phyloP scores from a whole-genome alignment of 2,888 invertebrate genomes.

The Belgica antarctica region DNA sequence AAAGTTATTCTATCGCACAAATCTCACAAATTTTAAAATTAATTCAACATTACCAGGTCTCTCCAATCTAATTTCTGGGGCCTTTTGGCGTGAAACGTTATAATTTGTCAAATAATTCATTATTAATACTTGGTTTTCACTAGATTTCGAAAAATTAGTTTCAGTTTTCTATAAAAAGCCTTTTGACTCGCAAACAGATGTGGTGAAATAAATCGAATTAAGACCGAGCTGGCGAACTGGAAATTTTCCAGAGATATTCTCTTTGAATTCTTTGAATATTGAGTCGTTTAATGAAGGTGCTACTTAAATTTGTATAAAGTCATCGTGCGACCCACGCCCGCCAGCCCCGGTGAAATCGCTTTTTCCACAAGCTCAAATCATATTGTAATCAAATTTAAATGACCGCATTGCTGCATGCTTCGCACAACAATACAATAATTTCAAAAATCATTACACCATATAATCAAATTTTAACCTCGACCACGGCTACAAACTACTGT shows the following conservation, averaged over 20 bases:
- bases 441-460: slow-evolving; percentile 39
- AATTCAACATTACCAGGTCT: too few species aligned
- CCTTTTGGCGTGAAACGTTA: slow-evolving; percentile 2
- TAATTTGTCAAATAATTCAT: slow-evolving; percentile 26
- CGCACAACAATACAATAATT: slow-evolving; percentile 26
- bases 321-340: too few species aligned
- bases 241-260: slow-evolving; percentile 5
- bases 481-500: slow-evolving; percentile 7
- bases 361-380: neutral
- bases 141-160: neutral
- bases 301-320: too few species aligned
- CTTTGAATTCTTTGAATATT: too few species aligned
- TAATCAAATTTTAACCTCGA: slow-evolving; percentile 37
- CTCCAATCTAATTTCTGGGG: too few species aligned
- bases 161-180: neutral
- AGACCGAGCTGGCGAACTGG: neutral
- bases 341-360: neutral
- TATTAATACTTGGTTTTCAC: slow-evolving; percentile 23
- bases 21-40: too few species aligned
- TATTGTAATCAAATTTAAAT: slow-evolving; percentile 28
- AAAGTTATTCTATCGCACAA: too few species aligned
- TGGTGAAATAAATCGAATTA: slow-evolving; percentile 14
- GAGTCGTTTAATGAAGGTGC: too few species aligned
- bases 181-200: slow-evolving; percentile 5
- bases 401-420: neutral